Conservation (phyloP, 2,888 invertebrate species). For the Stenodera caucasica region DNA sequence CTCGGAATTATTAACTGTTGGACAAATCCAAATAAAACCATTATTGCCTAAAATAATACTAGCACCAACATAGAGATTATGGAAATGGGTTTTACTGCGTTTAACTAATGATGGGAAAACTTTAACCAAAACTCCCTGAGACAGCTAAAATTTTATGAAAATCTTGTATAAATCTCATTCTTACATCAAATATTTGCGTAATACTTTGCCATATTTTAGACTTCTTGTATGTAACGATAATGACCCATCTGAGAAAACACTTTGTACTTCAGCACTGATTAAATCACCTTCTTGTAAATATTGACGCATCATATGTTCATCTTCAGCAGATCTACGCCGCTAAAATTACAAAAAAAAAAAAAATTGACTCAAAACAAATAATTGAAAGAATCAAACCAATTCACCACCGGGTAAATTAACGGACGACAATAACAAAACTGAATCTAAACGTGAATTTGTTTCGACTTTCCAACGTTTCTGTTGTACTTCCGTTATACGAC, state of each 20-base stretch:
- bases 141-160: constrained; percentile 59
- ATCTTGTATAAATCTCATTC: neutral
- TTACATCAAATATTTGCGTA: too few relatives aligned
- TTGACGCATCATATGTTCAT: constrained; percentile 96
- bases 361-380: neutral
- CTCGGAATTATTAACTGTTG: constrained; percentile 66
- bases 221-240: constrained; percentile 93
- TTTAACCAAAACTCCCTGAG: constrained; percentile 85
- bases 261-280: constrained; percentile 97
- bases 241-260: constrained; percentile 87
- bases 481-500: constrained; percentile 91
- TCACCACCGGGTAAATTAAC: constrained; percentile 98
- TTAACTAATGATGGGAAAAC: constrained; percentile 92
- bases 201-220: constrained; percentile 93
- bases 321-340: constrained; percentile 89
- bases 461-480: constrained; percentile 95
- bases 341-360: constrained; percentile 48
- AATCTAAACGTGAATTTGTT: constrained; percentile 87
- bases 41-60: constrained; percentile 95
- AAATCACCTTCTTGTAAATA: constrained; percentile 94
- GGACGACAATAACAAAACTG: constrained; percentile 83
- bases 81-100: constrained; percentile 93
- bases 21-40: constrained; percentile 93
- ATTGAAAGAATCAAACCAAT: constrained; percentile 62
- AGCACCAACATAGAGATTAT: constrained; percentile 88